Base-by-base conservation (phyloP, 2,113 vertebrate species). In the Rhinoptilus africanus region DNA sequence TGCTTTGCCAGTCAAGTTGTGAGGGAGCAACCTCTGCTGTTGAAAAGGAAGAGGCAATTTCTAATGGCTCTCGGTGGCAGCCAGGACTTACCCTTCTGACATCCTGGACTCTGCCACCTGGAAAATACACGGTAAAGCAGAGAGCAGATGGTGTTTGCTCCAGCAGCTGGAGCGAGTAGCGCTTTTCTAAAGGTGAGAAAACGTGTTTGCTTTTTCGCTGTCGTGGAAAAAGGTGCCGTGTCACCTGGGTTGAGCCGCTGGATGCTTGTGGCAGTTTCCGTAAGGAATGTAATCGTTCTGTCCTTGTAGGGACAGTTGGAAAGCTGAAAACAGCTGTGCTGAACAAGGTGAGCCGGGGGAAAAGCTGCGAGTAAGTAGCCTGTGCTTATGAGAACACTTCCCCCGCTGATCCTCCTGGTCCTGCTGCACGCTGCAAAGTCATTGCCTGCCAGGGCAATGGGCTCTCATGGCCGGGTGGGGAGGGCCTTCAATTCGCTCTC, bases 391-490 rank as follows among this genome's bases (percentile, higher is more conserved):
- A 56, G 54, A 80, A 39, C 14, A 17, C 47, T 85, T 73, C 5
- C 41, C 39, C 50, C 64, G 67, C 62, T 82, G 51, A 41, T 68
- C 83, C 39, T 23, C 11, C 12, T 66, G 4, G 1, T 76, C 71
- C 75, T 50, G 63, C 79, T 71, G 60, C 60, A 8, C 2, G 1
- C 59, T 54, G 79, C 26, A 53, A 27, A 78, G 57, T 30, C 68
- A 12, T 54, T 26, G 47, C 72, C 73, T 32, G 16, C 75, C 35
- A 66, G 66, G 50, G 28, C 1, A 0, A 8, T 13, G 57, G 0
- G 1, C 50, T 92, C 0, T 0, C 59, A 30, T 0, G 0, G 28
- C 39, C 11, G 14, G 15, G 18, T 1, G 3, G 3, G 14, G 15
- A 16, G 1, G 3, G 3, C 19, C 50, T 74, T 68, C 43, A 27